Evolutionary conservation across 2,113 vertebrate species (phyloP), one percentile per base, ranked within the genome.

Genomic region (Eublepharis macularius): DNA sequence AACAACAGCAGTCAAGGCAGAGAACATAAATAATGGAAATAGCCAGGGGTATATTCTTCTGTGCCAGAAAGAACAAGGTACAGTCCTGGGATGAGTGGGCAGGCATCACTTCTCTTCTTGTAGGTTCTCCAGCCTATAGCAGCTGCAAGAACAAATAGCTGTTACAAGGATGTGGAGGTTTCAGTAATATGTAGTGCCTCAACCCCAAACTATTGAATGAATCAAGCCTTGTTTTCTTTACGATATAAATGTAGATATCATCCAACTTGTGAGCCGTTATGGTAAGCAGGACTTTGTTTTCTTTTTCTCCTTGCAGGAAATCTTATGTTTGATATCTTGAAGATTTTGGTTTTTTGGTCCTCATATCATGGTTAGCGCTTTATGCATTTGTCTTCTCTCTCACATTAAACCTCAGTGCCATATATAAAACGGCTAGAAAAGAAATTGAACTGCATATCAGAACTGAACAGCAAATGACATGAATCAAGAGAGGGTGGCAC

Each of bases 381-480:
- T 70, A 77, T 57, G 34, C 41, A 51, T 82, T 68, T 81, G 24
- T 60, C 36, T 60, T 74, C 39, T 45, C 36, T 39, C 41, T 57
- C 49, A 51, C 34, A 36, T 41, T 86, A 79, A 60, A 89, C 11
- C 73, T 3, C 76, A 68, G 76, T 86, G 66, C 36, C 32, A 81
- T 32, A 43, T 75, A 80, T 24, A 86, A 76, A 36, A 34, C 21
- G 16, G 1, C 14, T 72, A 54, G n/a, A 78, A 76, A 80, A 76
- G 81, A 85, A 86, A 89, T 14, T 80, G 72, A 83, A 83, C 13
- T 32, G 41, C 76, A 76, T 76, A 70, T 75, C 81, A 91, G 70
- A 84, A 65, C 26, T 70, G 81, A 90, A 51, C 10, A 73, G 41
- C 26, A 21, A 11, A 63, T 16, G 73, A 76, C 16, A 91, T 49